phyloP scores from a whole-genome alignment of 2,113 vertebrate species.

The Clinocottus analis region DNA sequence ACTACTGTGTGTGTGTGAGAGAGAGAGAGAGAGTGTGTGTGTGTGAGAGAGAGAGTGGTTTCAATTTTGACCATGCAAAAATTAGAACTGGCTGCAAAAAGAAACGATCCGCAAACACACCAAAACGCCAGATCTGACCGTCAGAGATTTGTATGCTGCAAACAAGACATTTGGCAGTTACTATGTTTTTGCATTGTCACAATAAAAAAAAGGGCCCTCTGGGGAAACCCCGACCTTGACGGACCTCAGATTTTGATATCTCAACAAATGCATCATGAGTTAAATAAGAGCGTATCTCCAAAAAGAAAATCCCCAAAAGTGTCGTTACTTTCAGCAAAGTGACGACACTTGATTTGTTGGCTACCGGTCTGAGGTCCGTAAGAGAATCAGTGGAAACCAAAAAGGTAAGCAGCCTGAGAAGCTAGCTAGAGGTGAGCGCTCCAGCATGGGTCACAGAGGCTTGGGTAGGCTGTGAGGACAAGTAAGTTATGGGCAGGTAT shows the following conservation, averaged over 20 bases:
- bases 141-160: background rate
- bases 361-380: constrained; percentile 74
- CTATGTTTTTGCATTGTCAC: constrained; percentile 71
- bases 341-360: constrained; percentile 32
- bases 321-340: too few relatives aligned
- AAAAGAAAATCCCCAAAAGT: too few relatives aligned
- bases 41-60: constrained; percentile 1
- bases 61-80: constrained; percentile 66
- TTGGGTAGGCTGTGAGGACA: constrained; percentile 69
- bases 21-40: constrained; percentile 1
- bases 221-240: constrained; percentile 50
- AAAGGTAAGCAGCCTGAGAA: constrained; percentile 63
- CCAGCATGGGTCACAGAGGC: constrained; percentile 62
- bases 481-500: constrained; percentile 74
- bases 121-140: background rate
- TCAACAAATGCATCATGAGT: constrained; percentile 30
- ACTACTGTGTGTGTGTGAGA: constrained; percentile 8
- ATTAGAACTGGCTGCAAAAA: background rate
- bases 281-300: background rate
- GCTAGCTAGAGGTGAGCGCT: constrained; percentile 63
- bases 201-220: constrained; percentile 27
- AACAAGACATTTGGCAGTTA: background rate
- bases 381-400: constrained; percentile 51
- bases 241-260: constrained; percentile 74
- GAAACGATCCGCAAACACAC: background rate